Base-by-base conservation (phyloP, 2,113 vertebrate genomes). In the Pachypanchax playfairii region DNA sequence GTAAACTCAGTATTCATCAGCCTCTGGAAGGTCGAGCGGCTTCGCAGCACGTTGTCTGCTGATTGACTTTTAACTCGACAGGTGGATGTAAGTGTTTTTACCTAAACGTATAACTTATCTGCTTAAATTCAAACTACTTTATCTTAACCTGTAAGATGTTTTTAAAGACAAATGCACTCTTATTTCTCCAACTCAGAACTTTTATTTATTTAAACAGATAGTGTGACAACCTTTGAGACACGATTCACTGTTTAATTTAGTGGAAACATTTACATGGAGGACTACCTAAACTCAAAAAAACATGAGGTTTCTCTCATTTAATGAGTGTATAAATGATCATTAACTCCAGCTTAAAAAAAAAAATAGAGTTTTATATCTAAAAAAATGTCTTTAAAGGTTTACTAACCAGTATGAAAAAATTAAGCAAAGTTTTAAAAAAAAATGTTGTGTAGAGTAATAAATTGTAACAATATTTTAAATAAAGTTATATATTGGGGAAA, bases 381-480 rank as follows among this genome's bases (percentile, higher is more conserved):
- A 76, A 73, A 77, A 83, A 59, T 17, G 64, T 65, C 82, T 77
- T 78, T 73, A 53, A 87, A 79, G 86, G 86, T 89, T 91, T 86
- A 90, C 87, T 90, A 90, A 91, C 87, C 79, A 85, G 73, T 80
- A 51, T 82, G 47, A 18, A 17, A 49, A 75, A 70, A 72, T 73
- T 64, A 60, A 77, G n/a, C n/a, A 70, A 68, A 58, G 61, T 84
- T 88, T 87, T 83, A 69, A 82, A 88, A 84, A 69, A 82, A 88
- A 84, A 85, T 91, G 86, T 87, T 82, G 88, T 91, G 89, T 91
- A 91, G 85, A 90, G 84, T 90, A 82, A 91, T 88, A 90, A 89
- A 88, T 89, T 91, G 89, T 92, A 91, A 90, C 86, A 90, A 85
- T 89, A 91, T 92, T 92, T 92, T 92, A 92, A 92, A 92, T 91